A percentile compares a stretch with the other conserved stretches of the same genome.
These are phyloP conservation scores for Eledone cirrhosa DNA, from an alignment of 2,888 invertebrate genomes.

Conservation along the genomic window DNA sequence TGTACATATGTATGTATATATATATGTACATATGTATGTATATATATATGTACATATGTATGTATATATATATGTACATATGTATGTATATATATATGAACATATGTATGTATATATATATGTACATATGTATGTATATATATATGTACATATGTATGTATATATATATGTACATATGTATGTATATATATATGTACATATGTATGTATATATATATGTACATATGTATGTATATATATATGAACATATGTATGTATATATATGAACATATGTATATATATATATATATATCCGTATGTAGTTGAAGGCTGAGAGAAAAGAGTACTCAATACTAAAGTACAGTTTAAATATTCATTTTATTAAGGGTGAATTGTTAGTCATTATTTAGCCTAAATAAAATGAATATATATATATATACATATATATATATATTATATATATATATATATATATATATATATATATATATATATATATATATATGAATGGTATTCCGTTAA, in stretches of 20 bases:
- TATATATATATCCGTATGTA: slow-evolving; percentile 1
- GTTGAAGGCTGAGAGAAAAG: no score
- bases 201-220: not conserved
- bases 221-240: not conserved
- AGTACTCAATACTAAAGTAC: no score
- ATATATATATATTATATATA: no score
- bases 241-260: not conserved
- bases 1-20: not conserved
- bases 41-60: not conserved
- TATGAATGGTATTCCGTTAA: no score
- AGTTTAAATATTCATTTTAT: no score
- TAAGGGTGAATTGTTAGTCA: no score
- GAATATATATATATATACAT: no score
- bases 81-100: not conserved
- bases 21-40: not conserved
- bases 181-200: not conserved
- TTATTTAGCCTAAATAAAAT: no score
- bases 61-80: not conserved
- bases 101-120: no score
- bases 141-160: not conserved
- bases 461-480: no score
- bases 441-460: no score
- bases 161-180: not conserved
- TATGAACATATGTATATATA: not conserved
- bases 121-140: not conserved